Evolutionary conservation across 2,888 invertebrate species (phyloP).

Genomic region (Baronia brevicornis): DNA sequence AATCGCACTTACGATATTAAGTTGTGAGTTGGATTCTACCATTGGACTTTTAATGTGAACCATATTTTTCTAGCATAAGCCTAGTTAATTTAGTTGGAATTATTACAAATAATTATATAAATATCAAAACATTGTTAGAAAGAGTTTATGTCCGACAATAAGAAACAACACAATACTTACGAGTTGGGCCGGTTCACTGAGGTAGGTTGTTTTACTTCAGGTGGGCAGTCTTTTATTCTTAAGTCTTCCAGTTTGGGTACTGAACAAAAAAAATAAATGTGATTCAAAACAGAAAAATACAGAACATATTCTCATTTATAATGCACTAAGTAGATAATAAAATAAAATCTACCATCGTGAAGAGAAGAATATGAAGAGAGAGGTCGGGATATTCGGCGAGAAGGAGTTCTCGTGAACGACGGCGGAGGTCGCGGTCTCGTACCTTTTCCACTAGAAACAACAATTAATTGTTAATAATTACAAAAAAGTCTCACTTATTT

Average conservation of each 20-base stretch:
- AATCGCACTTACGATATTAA: too few relatives aligned
- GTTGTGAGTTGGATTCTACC: too few relatives aligned
- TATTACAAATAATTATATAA: too few relatives aligned
- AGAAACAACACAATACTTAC: conserved; percentile 44
- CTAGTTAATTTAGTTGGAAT: conserved; percentile 6
- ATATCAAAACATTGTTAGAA: conserved; percentile 6
- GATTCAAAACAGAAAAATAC: too few relatives aligned
- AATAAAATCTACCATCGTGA: conserved; percentile 50
- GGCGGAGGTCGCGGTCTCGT: conserved; percentile 78
- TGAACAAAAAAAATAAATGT: conserved; percentile 30
- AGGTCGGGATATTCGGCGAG: conserved; percentile 82
- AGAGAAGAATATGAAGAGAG: conserved; percentile 53
- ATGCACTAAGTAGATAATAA: conserved; percentile 4
- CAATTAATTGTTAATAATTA: not conserved
- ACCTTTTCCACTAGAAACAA: conserved; percentile 73
- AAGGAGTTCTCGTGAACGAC: conserved; percentile 85
- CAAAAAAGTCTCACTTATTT: not conserved
- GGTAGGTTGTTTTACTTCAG: conserved; percentile 70
- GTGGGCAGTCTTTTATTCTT: conserved; percentile 72
- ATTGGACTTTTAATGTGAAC: too few relatives aligned
- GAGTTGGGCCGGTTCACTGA: conserved; percentile 69
- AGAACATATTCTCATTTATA: not conserved
- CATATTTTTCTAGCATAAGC: too few relatives aligned
- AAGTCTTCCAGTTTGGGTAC: conserved; percentile 71
- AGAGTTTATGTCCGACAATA: conserved; percentile 12